These are phyloP conservation scores for Ptilonorhynchus violaceus DNA, from an alignment of 2,113 vertebrate species.

Conservation along the genomic window DNA sequence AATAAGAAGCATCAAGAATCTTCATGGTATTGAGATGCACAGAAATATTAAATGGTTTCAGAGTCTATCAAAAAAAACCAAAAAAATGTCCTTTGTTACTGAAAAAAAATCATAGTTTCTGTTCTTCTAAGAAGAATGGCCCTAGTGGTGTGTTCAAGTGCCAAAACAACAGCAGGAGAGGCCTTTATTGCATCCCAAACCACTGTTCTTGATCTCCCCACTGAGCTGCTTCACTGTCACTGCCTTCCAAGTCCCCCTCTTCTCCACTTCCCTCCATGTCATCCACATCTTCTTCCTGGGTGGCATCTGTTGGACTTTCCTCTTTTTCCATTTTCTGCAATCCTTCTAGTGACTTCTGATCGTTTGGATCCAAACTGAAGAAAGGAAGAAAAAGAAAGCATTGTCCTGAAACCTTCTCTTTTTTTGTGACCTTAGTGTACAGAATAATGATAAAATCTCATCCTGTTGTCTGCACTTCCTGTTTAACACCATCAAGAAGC, in stretches of 20 bases:
- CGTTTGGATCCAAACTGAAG: conserved; percentile 93
- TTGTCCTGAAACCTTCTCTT: neutral
- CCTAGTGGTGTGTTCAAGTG: neutral
- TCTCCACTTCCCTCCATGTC: conserved; percentile 99
- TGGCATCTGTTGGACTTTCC: conserved; percentile 94
- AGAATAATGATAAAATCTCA: neutral
- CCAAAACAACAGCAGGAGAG: neutral
- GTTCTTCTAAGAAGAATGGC: neutral
- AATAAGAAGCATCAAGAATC: conserved; percentile 17
- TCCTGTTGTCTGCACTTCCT: conserved; percentile 7
- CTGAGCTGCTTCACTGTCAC: conserved; percentile 95
- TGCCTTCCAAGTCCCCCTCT: conserved; percentile 96
- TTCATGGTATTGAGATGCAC: neutral
- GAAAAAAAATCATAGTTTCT: neutral
- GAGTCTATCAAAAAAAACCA: neutral
- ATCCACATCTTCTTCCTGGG: conserved; percentile 95
- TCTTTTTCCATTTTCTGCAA: conserved; percentile 99
- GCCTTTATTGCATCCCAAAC: conserved; percentile 94
- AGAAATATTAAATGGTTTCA: neutral
- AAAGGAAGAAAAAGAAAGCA: conserved; percentile 33
- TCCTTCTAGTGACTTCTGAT: conserved; percentile 96
- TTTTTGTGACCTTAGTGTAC: neutral
- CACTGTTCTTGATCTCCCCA: conserved; percentile 99
- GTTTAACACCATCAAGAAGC: neutral
- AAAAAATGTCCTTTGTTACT: neutral